phyloP scores from a whole-genome alignment of 1,140 invertebrate species.

The Atta colombica region DNA sequence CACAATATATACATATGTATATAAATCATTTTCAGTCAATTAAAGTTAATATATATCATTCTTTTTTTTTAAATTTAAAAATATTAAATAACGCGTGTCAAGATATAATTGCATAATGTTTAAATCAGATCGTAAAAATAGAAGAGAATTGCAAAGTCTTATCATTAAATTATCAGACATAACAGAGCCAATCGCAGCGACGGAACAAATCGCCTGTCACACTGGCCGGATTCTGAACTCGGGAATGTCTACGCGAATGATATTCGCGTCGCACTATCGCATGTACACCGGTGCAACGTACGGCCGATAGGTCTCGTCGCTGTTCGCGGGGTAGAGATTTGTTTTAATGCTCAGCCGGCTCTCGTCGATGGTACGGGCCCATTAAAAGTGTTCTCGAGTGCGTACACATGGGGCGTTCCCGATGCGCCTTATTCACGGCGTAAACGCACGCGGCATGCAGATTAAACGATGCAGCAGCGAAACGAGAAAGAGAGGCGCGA shows the following conservation, averaged over 20 bases:
- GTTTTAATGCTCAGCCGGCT: slow-evolving; percentile 66
- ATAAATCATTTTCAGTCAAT: slow-evolving; percentile 4
- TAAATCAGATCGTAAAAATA: slow-evolving; percentile 7
- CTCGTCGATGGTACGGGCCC: slow-evolving; percentile 59
- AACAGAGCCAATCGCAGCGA: slow-evolving; percentile 46
- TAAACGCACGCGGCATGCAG: slow-evolving; percentile 22
- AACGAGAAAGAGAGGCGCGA: slow-evolving; percentile 46
- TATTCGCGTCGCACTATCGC: slow-evolving; percentile 52
- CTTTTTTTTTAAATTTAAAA: background rate
- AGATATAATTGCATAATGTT: slow-evolving; percentile 26
- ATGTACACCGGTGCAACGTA: slow-evolving; percentile 42
- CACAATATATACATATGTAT: background rate
- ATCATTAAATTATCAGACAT: slow-evolving; percentile 24
- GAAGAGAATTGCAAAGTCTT: background rate
- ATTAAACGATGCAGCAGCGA: slow-evolving; percentile 61
- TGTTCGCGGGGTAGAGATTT: slow-evolving; percentile 64
- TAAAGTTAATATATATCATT: slow-evolving; percentile 8
- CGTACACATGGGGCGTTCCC: slow-evolving; percentile 57
- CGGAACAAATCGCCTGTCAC: slow-evolving; percentile 57
- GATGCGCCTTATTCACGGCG: slow-evolving; percentile 52
- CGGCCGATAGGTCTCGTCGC: slow-evolving; percentile 59
- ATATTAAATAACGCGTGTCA: background rate
- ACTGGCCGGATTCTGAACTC: slow-evolving; percentile 20
- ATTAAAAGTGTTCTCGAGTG: slow-evolving; percentile 63
- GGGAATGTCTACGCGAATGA: slow-evolving; percentile 46